Base-by-base conservation (phyloP, 92 coral and sea anemone genomes). In the Umimayanthus kanabou region DNA sequence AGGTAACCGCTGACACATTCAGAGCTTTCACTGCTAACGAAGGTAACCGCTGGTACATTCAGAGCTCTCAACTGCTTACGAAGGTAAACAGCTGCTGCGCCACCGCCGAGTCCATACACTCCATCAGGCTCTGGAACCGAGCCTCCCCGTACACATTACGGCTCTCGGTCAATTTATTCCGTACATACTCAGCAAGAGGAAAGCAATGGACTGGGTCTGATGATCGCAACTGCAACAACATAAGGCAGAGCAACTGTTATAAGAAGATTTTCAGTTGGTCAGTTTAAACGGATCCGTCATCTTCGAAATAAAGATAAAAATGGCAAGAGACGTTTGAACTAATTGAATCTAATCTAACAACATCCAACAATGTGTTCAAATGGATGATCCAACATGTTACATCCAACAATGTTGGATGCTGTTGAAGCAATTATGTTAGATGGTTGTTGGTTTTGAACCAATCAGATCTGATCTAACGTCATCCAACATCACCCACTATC, bases 121-220 rank as follows among this genome's bases (percentile, higher is more conserved):
- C 94, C 96, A 97, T 94, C 42, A 94, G 80, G 43, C 90, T 61
- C 67, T 93, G 95, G 85, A 97, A 97, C 76, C 88, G 89, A 26
- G 89, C 91, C 73, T 97, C 96, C 50, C 99, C 99, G 78, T 91
- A 92, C 10, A 89, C 91, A 18, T 76, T 88, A 69, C 91, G 98
- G 80, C 97, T 90, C 81, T 93, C 95, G 61, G 90, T 85, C 33
- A 97, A 81, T 84, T 91, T 91, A 82, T 85, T 93, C 66, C 99
- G 94, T 58, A 95, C 96, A 81, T 91, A 97, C 89, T 76, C 89
- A 92, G 97, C 90, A 73, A 97, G 88, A 37, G 98, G 94, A 77
- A 88, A 81, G 81, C 97, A 90, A 80, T 95, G 94, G 61, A 97
- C 95, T 43, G 99, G 98, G 82, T 95, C 98, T 73, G 95, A 88